Conservation (phyloP, 2,113 vertebrate species). For the Campylomormyrus numenius region DNA sequence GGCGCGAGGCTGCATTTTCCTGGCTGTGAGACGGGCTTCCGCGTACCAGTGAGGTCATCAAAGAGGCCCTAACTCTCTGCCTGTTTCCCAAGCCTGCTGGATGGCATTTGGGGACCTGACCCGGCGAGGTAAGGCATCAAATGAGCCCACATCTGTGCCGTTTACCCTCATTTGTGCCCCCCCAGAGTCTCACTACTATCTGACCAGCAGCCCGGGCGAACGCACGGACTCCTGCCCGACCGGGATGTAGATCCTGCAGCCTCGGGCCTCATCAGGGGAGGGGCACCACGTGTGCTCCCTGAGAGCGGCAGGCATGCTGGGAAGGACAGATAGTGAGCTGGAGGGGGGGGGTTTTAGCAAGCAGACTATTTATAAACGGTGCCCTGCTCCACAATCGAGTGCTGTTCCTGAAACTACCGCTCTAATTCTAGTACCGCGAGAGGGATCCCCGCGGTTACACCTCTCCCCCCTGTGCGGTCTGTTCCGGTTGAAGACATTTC, state of each 20-base stretch:
- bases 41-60: not conserved
- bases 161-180: not conserved
- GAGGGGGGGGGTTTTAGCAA: conserved; percentile 24
- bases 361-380: conserved; percentile 50
- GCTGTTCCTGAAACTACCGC: conserved; percentile 48
- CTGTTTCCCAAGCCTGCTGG: not conserved
- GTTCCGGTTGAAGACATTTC: not conserved
- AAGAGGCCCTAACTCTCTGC: not conserved
- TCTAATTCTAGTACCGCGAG: conserved; percentile 49
- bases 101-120: not conserved
- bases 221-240: not conserved
- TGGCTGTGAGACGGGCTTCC: not conserved
- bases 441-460: conserved; percentile 17
- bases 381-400: conserved; percentile 49
- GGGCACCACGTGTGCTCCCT: not conserved
- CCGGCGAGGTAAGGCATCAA: not conserved
- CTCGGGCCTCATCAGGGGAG: not conserved
- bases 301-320: not conserved
- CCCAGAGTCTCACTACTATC: not conserved
- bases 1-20: not conserved
- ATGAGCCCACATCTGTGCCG: not conserved
- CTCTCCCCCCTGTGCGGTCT: not conserved
- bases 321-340: conserved; percentile 22
- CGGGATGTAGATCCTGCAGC: not conserved
- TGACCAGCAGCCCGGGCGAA: not conserved